Evolutionary conservation across 1,140 invertebrate species (phyloP), one percentile per base, ranked within the genome.

Genomic region (Musca vetustissima): DNA sequence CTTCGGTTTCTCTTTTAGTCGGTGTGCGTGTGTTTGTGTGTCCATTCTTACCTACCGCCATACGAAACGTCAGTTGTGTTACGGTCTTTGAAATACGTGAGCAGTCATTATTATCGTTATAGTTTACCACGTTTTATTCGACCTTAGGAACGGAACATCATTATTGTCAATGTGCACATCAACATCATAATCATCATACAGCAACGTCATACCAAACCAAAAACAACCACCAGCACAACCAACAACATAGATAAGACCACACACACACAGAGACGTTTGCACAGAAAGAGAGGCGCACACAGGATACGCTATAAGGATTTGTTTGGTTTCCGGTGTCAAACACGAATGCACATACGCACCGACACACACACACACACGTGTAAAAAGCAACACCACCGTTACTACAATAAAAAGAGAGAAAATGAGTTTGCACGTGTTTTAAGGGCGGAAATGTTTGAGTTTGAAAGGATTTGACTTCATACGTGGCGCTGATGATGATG

Each of bases 391-490:
- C 24, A 57, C n/a, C 53, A 59, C 13, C 36, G 28, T 19, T 32
- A 52, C 21, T 19, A 52, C 19, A 52, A 22, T 9, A 17, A 52
- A 52, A 19, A 52, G n/a, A 13, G 21, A 22, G n/a, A 52, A 2
- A 19, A 43, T 19, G 4, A 0, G 28, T 32, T 21, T 61, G n/a
- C n/a, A 21, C n/a, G 55, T 25, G 55, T 59, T 4, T 59, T 59
- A 43, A 28, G 55, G 14, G 49, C 21, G n/a, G 17, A 17, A 32
- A 59, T 59, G 55, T 61, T 61, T 61, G 57, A 61, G 57, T 61
- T 61, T 17, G 28, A 61, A 43, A 43, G 28, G 53, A 24, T 24
- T 15, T 15, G 15, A 11, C 36, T 11, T 61, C n/a, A n/a, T n/a
- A n/a, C n/a, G n/a, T n/a, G n/a, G n/a, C n/a, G 28, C 19, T 13